Base-by-base conservation (phyloP, 2,113 vertebrate species). In the Syrrhaptes paradoxus region DNA sequence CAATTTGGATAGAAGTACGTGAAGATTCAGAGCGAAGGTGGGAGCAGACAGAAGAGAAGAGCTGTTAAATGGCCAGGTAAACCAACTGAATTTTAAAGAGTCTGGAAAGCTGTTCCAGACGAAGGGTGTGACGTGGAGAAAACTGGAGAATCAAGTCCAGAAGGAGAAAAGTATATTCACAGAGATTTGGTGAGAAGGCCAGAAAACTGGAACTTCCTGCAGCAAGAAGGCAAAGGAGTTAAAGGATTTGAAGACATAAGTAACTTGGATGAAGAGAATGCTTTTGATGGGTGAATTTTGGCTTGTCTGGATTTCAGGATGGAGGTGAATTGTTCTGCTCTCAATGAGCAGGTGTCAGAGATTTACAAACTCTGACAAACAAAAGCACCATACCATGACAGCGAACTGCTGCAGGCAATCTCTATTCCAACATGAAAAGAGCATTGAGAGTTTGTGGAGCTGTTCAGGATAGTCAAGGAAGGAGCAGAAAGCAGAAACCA, bases 61-160 rank as follows among this genome's bases (percentile, higher is more conserved):
- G 49, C 71, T 95, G 81, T 76, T 89, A 90, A 92, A 92, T 75
- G 83, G 86, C 83, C 92, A 93, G 84, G 73, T 61, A 74, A 95
- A 94, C 52, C 68, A 93, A 65, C 67, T 75, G 92, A 92, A 90
- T 95, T 86, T 94, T 84, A 90, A 93, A 76, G 68, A 84, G 77
- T 57, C 29, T 78, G 52, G 45, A 71, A 78, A 34, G 83, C 76
- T 79, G 45, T 87, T 93, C 76, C 61, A 92, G 72, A 71, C 0
- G 0, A 80, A 65, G 54, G 19, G 18, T 90, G 19, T 65, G 61
- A 94, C 0, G 0, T 43, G 62, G 49, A 72, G 57, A n/a, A 54
- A 86, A 84, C 67, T 1, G 75, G 31, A 95, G 41, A 79, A 79
- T 81, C 38, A 7, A 75, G 25, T 43, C 19, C 83, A 78, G 68